Conservation (phyloP, 2,797 vertebrate species). For the Tragelaphus oryx region DNA sequence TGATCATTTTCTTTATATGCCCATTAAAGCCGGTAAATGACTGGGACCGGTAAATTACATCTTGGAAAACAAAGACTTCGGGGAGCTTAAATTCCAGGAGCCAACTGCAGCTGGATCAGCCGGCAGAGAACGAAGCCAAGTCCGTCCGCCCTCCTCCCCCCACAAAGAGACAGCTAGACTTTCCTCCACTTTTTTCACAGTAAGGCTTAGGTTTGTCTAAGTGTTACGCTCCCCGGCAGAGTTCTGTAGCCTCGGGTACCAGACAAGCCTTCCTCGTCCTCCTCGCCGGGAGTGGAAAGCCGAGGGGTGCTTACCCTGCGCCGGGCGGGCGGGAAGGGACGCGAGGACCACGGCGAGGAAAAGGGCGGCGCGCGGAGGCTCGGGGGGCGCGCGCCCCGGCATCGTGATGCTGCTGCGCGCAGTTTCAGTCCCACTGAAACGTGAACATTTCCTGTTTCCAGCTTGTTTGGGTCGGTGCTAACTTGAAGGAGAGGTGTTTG, state of each 20-base stretch:
- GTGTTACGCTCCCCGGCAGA: conserved; percentile 60
- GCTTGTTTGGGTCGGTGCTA: conserved; percentile 80
- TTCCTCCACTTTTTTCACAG: conserved; percentile 43
- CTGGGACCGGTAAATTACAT: neutral
- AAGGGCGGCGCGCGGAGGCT: conserved; percentile 31
- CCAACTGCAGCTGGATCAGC: neutral
- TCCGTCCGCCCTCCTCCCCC: neutral
- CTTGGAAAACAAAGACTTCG: neutral
- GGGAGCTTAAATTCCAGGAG: neutral
- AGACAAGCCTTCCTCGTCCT: neutral
- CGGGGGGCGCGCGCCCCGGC: conserved; percentile 63
- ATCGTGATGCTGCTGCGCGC: conserved; percentile 40
- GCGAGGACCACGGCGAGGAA: conserved; percentile 55
- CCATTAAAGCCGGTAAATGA: conserved; percentile 56
- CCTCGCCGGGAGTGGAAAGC: conserved; percentile 9
- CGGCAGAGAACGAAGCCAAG: neutral
- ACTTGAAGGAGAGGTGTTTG: conserved; percentile 84
- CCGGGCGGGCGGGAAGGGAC: neutral
- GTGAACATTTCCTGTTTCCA: conserved; percentile 88
- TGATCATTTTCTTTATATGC: conserved; percentile 62
- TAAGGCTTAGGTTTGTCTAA: conserved; percentile 47
- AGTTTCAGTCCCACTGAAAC: conserved; percentile 67
- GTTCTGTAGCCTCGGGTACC: conserved; percentile 57
- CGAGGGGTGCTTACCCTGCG: conserved; percentile 78
- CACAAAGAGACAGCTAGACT: neutral